Base-by-base conservation (phyloP, 2,797 vertebrate species). In the Channallabes apus region DNA sequence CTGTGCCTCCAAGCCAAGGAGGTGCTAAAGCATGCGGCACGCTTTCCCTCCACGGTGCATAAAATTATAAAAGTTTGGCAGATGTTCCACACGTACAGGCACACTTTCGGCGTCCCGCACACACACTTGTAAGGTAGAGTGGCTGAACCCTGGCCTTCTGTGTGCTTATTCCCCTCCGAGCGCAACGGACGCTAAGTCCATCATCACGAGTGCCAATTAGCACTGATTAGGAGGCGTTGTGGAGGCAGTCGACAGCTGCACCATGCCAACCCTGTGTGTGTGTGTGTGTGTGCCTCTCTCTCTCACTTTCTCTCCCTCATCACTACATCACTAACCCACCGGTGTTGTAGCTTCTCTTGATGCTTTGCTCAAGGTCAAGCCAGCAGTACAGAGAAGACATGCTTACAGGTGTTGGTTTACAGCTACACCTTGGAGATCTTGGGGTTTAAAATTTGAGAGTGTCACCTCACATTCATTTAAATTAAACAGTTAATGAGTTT, bases 191-290 rank as follows among this genome's bases (percentile, higher is more conserved):
- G 56, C 18, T 89, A 89, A 56, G 88, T 84, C 82, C 84, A 85
- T 92, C 91, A 89, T 90, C 91, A 90, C 64, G 88, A 87, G 89
- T 91, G 90, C 91, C 94, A 94, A 92, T 94, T 93, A 93, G 88
- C 61, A 64, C 88, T 91, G 91, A 94, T 93, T 91, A 93, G 91
- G 88, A 91, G 88, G 88, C 84, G 79, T 86, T 89, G 90, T 87
- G 58, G 20, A 89, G 89, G 83, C 79, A 89, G 69, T 86, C n/a
- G 59, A 88, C 90, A 91, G 90, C 89, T 90, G 81, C 87, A 88
- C 78, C 41, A 76, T 90, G 87, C 88, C 91, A 91, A 89, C 76
- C n/a, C 76, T 41, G 14, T 32, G 12, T 51, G 46, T 51, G 51
- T 54, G 46, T 51, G 11, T 12, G 2, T 51, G 0, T 51, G 22